Conservation (phyloP, 2,797 vertebrate species). For the Protonibea diacanthus region DNA sequence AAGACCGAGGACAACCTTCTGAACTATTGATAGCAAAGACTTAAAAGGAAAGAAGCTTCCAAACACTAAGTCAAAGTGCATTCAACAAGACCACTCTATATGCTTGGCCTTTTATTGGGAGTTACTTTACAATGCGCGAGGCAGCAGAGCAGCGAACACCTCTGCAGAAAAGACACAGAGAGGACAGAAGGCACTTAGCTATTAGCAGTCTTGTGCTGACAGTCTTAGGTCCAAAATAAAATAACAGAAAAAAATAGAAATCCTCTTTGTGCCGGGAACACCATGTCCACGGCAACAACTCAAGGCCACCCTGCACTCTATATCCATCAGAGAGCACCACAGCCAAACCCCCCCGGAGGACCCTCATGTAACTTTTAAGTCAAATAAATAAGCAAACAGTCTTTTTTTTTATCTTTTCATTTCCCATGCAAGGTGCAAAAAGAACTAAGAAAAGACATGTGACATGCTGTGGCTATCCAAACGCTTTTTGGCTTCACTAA, state of each 20-base stretch:
- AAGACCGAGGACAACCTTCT: constrained; percentile 39
- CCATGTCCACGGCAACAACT: constrained; percentile 43
- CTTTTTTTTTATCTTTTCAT: constrained; percentile 54
- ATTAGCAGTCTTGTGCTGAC: constrained; percentile 62
- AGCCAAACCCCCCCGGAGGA: constrained; percentile 46
- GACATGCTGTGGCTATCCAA: constrained; percentile 26
- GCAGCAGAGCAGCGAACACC: constrained; percentile 25
- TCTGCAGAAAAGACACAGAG: constrained; percentile 41
- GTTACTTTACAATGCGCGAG: constrained; percentile 47
- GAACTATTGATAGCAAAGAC: constrained; percentile 71
- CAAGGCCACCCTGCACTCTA: constrained; percentile 48
- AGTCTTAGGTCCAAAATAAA: constrained; percentile 50
- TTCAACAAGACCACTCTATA: constrained; percentile 58
- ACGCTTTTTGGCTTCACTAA: constrained; percentile 66
- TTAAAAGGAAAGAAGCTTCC: constrained; percentile 64
- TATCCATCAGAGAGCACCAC: constrained; percentile 52
- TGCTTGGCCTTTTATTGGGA: constrained; percentile 58
- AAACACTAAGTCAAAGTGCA: constrained; percentile 70
- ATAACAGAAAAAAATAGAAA: constrained; percentile 61
- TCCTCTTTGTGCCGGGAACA: constrained; percentile 64
- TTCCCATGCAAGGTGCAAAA: constrained; percentile 64
- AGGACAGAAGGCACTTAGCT: constrained; percentile 69
- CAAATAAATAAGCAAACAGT: constrained; percentile 78
- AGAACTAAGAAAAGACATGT: constrained; percentile 33
- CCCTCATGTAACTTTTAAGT: constrained; percentile 76